Evolutionary conservation across 2,888 invertebrate species (phyloP).

Genomic region (Megaustenia siamemsis): DNA sequence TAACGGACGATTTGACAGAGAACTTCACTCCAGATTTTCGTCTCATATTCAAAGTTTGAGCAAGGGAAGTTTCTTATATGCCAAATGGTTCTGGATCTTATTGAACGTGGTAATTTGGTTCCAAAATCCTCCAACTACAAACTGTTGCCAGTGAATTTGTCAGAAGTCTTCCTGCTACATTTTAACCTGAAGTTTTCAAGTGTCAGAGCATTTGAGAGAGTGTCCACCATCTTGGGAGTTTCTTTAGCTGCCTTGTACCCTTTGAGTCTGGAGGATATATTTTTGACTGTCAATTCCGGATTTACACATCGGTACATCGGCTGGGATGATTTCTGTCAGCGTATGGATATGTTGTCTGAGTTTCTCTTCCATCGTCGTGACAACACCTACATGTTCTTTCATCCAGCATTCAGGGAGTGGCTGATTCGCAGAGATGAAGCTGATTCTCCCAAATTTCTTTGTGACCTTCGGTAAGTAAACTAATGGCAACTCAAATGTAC

Average conservation of each 20-base stretch:
- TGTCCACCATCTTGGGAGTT: constrained; percentile 90
- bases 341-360: constrained; percentile 91
- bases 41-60: constrained; percentile 90
- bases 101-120: constrained; percentile 94
- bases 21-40: constrained; percentile 84
- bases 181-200: constrained; percentile 95
- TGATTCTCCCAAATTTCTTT: constrained; percentile 94
- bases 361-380: constrained; percentile 94
- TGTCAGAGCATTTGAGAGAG: constrained; percentile 91
- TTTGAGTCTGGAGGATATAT: constrained; percentile 92
- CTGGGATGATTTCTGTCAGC: constrained; percentile 93
- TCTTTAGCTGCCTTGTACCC: constrained; percentile 95
- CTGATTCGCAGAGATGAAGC: constrained; percentile 86
- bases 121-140: constrained; percentile 96
- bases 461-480: constrained; percentile 86
- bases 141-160: constrained; percentile 79
- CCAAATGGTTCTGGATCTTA: constrained; percentile 94
- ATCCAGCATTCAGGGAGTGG: constrained; percentile 99
- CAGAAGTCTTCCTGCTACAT: constrained; percentile 89
- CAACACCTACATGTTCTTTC: constrained; percentile 97
- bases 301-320: constrained; percentile 88
- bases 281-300: constrained; percentile 93
- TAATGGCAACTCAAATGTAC: no score
- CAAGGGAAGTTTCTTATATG: constrained; percentile 93
- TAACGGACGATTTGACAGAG: constrained; percentile 71